Evolutionary conservation across 2,888 invertebrate species (phyloP).

Genomic region (Merodon equestris): DNA sequence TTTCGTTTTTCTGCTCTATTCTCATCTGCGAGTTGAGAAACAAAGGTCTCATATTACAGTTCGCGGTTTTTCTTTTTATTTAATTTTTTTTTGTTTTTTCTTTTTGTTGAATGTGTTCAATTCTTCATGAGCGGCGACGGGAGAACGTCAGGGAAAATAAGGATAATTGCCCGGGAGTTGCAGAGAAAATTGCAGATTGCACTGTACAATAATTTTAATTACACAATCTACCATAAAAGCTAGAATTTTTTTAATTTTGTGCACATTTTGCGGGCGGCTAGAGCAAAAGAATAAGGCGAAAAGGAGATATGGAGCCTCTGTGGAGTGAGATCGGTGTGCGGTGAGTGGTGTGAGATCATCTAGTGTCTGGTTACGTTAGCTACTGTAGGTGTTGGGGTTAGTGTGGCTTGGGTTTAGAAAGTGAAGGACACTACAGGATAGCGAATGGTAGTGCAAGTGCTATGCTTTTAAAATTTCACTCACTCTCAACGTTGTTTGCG

Average conservation of each 20-base stretch:
- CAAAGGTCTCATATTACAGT: slow-evolving; percentile 62
- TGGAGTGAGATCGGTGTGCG: slow-evolving; percentile 14
- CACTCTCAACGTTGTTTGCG: slow-evolving; percentile 28
- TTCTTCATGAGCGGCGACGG: slow-evolving; percentile 26
- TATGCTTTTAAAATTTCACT: slow-evolving; percentile 47
- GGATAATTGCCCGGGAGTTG: slow-evolving; percentile 61
- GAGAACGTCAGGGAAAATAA: slow-evolving; percentile 51
- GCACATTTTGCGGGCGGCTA: slow-evolving; percentile 34
- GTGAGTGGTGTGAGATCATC: slow-evolving; percentile 19
- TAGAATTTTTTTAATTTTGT: slow-evolving; percentile 60
- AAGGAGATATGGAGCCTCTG: too few relatives aligned
- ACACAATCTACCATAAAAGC: slow-evolving; percentile 64
- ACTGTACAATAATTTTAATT: slow-evolving; percentile 64
- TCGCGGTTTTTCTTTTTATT: slow-evolving; percentile 27
- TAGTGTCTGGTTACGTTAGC: slow-evolving; percentile 4
- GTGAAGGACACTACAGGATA: neutral
- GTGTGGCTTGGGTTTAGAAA: too few relatives aligned
- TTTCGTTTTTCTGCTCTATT: slow-evolving; percentile 53
- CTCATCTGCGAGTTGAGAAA: slow-evolving; percentile 29
- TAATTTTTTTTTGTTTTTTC: slow-evolving; percentile 9
- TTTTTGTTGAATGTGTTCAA: too few relatives aligned
- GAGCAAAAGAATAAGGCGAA: too few relatives aligned
- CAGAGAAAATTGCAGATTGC: slow-evolving; percentile 50
- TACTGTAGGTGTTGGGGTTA: neutral
- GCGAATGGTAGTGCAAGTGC: slow-evolving; percentile 19